These are phyloP conservation scores for Oppia nitens DNA, from an alignment of 1,140 invertebrate species.

Conservation along the genomic window DNA sequence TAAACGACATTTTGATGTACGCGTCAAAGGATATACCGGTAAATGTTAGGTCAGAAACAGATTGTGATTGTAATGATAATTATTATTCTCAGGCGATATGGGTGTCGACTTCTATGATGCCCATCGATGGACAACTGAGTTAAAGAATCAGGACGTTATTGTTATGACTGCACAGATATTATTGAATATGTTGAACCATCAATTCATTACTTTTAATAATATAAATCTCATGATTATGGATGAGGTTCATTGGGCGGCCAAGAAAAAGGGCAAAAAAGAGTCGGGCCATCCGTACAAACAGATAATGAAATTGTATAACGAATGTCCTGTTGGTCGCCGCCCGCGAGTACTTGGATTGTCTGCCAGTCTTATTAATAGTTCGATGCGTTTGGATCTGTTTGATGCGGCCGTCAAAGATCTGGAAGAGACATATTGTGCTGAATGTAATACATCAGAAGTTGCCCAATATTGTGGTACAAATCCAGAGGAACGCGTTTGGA, in stretches of 20 bases:
- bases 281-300: constrained; percentile 42
- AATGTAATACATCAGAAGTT: background rate
- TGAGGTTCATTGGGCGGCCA: constrained; percentile 72
- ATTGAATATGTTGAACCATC: constrained; percentile 45
- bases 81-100: too few relatives aligned
- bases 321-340: constrained; percentile 12
- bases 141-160: constrained; percentile 48
- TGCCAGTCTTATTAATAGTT: constrained; percentile 30
- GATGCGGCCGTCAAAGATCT: background rate
- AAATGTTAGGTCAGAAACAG: too few relatives aligned
- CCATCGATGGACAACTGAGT: constrained; percentile 43
- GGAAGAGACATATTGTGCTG: background rate
- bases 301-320: constrained; percentile 44
- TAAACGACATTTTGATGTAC: background rate
- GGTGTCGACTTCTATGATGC: constrained; percentile 35
- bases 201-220: constrained; percentile 37
- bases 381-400: background rate
- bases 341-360: constrained; percentile 48
- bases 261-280: background rate
- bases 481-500: background rate
- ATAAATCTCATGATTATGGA: constrained; percentile 79
- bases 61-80: too few relatives aligned
- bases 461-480: background rate
- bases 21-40: background rate
- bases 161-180: constrained; percentile 75